Base-by-base conservation (phyloP, 2,888 invertebrate species). In the Melanargia galathea region DNA sequence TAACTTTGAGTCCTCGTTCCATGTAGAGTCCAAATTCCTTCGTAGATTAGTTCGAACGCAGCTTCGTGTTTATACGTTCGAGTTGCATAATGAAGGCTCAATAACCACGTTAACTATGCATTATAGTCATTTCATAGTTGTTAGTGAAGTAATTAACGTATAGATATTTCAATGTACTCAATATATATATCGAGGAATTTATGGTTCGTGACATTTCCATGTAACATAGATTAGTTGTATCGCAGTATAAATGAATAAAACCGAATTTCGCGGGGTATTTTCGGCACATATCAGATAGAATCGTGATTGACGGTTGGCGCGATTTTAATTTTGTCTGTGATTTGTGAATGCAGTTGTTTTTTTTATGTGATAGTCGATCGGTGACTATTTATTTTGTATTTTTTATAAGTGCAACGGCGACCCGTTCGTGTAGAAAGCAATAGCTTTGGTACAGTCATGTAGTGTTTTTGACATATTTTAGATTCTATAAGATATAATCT, bases 121-220 rank as follows among this genome's bases (percentile, higher is more conserved):
- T 75, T 72, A 75, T 80, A 82, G 81, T 87, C 86, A 87, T 87
- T 85, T 68, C 79, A 81, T 83, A 79, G 79, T 79, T 69, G 70
- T 73, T 79, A 77, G 74, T 74, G 40, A 76, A 71, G 75, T 82
- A 79, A 81, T 79, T 79, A 81, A 74, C 75, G 73, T 67, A 75
- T 78, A 76, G 73, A 70, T 81, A 81, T 79, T n/a, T 75, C 67
- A 73, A 73, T 87, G 82, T 87, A 88, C 81, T 88, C 87, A 81
- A 80, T 58, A 35, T 76, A 71, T 84, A 64, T 65, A 82, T 82
- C 79, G 80, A 84, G 77, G 67, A 76, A 79, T 77, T 81, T 82
- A 87, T 84, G 88, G 88, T 89, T 89, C 87, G 90, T 90, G 89
- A 90, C 86, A 86, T 85, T 90, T 90, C 89, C 88, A 89, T 45